phyloP scores from a whole-genome alignment of 2,113 vertebrate species.

The Eclectus roratus region DNA sequence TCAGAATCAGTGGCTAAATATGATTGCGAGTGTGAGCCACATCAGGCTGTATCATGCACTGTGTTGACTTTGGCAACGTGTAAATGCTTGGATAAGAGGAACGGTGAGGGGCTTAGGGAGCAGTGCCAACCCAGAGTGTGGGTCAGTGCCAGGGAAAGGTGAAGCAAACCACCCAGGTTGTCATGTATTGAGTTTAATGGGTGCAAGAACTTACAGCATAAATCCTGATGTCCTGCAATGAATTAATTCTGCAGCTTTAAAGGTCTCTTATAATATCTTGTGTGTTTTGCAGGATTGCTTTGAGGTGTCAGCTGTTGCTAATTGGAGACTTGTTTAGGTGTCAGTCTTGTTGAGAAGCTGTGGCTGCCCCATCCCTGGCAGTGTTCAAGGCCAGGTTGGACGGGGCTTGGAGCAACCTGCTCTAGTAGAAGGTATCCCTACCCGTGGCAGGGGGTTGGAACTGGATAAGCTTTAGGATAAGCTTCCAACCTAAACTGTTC shows the following conservation, averaged over 20 bases:
- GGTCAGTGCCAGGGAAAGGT: slow-evolving; percentile 18
- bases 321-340: not conserved
- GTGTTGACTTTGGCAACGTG: slow-evolving; percentile 30
- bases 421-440: not conserved
- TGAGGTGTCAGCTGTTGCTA: not conserved
- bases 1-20: not conserved
- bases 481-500: not conserved
- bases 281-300: not conserved
- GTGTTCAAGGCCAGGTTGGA: not conserved
- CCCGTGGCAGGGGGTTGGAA: not conserved
- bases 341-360: not conserved
- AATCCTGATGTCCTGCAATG: not conserved
- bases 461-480: not conserved
- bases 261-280: not conserved
- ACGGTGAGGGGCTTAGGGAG: not conserved
- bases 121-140: not conserved
- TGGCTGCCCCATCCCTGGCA: not conserved
- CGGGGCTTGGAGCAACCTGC: not conserved
- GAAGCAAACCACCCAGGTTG: not conserved
- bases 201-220: not conserved
- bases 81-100: not conserved
- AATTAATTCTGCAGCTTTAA: not conserved
- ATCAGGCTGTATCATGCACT: not conserved
- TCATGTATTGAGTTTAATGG: not conserved
- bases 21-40: not conserved